phyloP scores from a whole-genome alignment of 2,888 invertebrate genomes.

The Camptogramma bilineatum region DNA sequence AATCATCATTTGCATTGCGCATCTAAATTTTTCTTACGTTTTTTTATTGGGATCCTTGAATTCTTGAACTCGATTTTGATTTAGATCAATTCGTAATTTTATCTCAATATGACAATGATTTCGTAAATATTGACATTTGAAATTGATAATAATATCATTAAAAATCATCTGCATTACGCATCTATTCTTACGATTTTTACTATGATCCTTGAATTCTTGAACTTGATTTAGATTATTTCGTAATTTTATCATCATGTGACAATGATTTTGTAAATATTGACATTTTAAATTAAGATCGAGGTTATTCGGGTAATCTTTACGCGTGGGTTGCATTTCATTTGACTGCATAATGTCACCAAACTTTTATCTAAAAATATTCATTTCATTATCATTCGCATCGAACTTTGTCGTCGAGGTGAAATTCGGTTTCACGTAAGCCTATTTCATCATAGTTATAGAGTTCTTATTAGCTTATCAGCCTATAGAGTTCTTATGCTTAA shows the following conservation, averaged over 20 bases:
- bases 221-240: constrained; percentile 4
- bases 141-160: too few species aligned
- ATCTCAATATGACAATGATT: too few species aligned
- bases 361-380: background rate
- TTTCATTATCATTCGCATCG: background rate
- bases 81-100: too few species aligned
- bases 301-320: constrained; percentile 11
- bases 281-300: constrained; percentile 25
- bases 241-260: constrained; percentile 13
- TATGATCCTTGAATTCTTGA: background rate
- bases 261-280: constrained; percentile 31
- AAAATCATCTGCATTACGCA: background rate
- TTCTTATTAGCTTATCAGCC: too few species aligned
- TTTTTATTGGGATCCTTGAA: too few species aligned
- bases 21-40: too few species aligned
- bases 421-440: background rate
- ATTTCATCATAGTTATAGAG: background rate
- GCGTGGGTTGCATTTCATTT: constrained; percentile 7
- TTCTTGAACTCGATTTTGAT: too few species aligned
- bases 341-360: constrained; percentile 6
- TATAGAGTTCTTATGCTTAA: background rate
- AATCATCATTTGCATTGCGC: too few species aligned
- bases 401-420: background rate
- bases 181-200: background rate
- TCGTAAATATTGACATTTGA: too few species aligned